Base-by-base conservation (phyloP, 2,797 vertebrate species). In the Scarus forsteni region DNA sequence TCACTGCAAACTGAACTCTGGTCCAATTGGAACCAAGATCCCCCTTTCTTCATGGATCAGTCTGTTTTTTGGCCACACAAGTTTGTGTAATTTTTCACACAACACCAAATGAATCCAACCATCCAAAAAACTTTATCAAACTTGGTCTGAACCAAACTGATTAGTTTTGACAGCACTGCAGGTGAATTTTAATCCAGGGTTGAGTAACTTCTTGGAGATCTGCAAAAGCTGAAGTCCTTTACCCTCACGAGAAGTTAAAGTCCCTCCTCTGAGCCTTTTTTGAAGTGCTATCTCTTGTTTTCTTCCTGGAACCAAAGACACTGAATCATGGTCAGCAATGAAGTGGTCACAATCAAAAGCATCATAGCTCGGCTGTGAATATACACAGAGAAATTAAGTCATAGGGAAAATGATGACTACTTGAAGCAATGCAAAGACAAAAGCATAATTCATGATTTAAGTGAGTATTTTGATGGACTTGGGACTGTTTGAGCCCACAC, bases 291-390 rank as follows among this genome's bases (percentile, higher is more conserved):
- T 46, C 7, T 60, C 60, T 68, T 67, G 12, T 27, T 66, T 79
- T 60, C 35, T 19, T 75, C 56, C 68, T 69, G 15, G 60, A 77
- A 66, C 76, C 55, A 80, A 73, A 80, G 34, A 64, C 50, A 79
- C 38, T 72, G 56, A 84, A 83, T 80, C 66, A 79, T 75, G 80
- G 9, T 70, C 60, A 40, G 76, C 42, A 57, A 48, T 13, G 69
- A 66, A 56, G 66, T 56, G 52, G 60, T 82, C 80, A 62, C 27
- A 61, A 79, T 84, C 70, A 85, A 84, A 84, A 42, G 18, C 54
- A 58, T 18, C 8, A 19, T 60, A 59, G 39, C 40, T 46, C 59
- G 66, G 60, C 18, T 81, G 39, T 34, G 7, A 53, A 36, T 46
- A 15, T 36, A 70, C 44, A 51, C 18, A 70, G 42, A 42, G 27